These are phyloP conservation scores for Gambusia yucatana DNA, from an alignment of 2,797 vertebrate genomes.

Conservation along the genomic window DNA sequence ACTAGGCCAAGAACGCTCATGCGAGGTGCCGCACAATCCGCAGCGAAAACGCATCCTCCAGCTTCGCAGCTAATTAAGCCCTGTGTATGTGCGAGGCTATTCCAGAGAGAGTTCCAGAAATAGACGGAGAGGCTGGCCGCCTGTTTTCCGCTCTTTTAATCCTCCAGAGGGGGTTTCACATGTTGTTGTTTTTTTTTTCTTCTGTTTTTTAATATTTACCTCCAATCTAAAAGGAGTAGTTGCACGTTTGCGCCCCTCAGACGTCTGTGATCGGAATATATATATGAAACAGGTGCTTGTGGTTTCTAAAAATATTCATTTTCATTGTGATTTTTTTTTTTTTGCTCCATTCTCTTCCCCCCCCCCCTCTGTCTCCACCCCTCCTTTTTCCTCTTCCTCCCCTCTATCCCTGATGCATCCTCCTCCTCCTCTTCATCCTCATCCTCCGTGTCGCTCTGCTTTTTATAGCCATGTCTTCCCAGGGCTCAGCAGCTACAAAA, in stretches of 20 bases:
- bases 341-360: constrained; percentile 16
- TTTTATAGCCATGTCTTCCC: constrained; percentile 83
- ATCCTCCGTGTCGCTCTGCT: constrained; percentile 76
- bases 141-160: constrained; percentile 65
- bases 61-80: constrained; percentile 69
- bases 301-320: constrained; percentile 46
- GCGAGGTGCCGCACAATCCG: constrained; percentile 51
- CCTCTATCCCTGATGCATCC: constrained; percentile 21
- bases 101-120: constrained; percentile 77
- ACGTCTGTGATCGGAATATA: constrained; percentile 40
- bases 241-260: constrained; percentile 54
- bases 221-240: constrained; percentile 61
- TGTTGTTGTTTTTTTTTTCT: not conserved
- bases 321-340: constrained; percentile 6
- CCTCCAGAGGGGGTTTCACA: constrained; percentile 70
- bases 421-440: constrained; percentile 48
- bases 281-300: constrained; percentile 48
- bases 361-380: constrained; percentile 25
- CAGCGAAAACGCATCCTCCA: constrained; percentile 45
- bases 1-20: constrained; percentile 36
- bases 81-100: constrained; percentile 42
- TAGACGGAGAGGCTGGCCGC: constrained; percentile 67
- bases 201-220: constrained; percentile 50
- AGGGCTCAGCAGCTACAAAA: constrained; percentile 78
- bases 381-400: constrained; percentile 34